Percentiles rank a stretch among this genome's conserved stretches.
Conservation (phyloP, 2,888 invertebrate species). For the Scaptomyza flava region DNA sequence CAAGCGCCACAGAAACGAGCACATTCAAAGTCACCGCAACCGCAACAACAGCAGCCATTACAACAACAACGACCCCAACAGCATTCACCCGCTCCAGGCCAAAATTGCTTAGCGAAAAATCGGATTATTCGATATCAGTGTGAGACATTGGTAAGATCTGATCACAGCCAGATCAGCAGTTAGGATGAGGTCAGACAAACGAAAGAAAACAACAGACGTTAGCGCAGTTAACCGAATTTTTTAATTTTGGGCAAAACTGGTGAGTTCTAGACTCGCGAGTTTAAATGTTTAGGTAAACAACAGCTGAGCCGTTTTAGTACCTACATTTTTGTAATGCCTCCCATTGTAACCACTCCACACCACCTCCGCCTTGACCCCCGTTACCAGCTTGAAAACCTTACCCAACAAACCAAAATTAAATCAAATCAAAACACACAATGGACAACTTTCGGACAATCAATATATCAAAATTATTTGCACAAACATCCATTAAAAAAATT, state of each 20-base stretch:
- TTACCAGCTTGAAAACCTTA: constrained; percentile 51
- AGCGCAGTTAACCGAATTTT: constrained; percentile 7
- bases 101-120: constrained; percentile 87
- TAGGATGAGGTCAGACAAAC: constrained; percentile 57
- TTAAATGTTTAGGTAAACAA: constrained; percentile 18
- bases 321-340: constrained; percentile 65
- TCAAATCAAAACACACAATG: constrained; percentile 39
- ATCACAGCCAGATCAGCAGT: constrained; percentile 60
- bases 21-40: constrained; percentile 76
- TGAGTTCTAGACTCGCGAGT: constrained; percentile 16
- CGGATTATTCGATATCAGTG: constrained; percentile 91
- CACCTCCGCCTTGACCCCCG: constrained; percentile 33
- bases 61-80: constrained; percentile 80
- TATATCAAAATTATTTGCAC: constrained; percentile 82
- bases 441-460: constrained; percentile 83
- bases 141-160: constrained; percentile 84
- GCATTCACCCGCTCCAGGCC: constrained; percentile 83
- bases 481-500: constrained; percentile 46
- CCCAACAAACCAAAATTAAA: constrained; percentile 17
- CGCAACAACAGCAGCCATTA: constrained; percentile 76
- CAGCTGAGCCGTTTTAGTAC: constrained; percentile 69
- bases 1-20: constrained; percentile 67
- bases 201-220: constrained; percentile 1
- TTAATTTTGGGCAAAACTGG: constrained; percentile 24
- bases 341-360: constrained; percentile 34